phyloP scores from a whole-genome alignment of 2,888 invertebrate species.

The Myopa tessellatipennis region DNA sequence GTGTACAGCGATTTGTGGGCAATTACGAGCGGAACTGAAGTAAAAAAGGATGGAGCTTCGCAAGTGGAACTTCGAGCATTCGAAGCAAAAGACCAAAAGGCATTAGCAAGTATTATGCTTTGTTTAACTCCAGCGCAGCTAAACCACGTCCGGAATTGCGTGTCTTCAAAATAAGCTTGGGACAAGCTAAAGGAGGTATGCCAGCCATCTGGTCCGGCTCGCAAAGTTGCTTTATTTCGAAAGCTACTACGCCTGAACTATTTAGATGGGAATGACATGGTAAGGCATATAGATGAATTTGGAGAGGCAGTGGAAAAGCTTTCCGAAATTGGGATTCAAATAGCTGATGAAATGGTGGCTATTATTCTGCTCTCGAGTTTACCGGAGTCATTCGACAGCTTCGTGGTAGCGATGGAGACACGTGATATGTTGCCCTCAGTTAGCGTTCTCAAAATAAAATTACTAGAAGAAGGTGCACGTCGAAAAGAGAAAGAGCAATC shows the following conservation, averaged over 20 bases:
- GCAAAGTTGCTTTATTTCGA: not conserved
- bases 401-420: constrained; percentile 11
- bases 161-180: not conserved
- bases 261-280: not conserved
- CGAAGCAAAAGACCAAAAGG: not conserved
- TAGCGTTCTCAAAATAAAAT: not conserved
- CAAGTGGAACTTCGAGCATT: not conserved
- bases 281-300: not conserved
- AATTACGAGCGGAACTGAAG: too few relatives aligned
- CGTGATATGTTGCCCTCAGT: not conserved
- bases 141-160: constrained; percentile 16
- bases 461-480: not conserved
- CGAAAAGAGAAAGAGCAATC: too few relatives aligned
- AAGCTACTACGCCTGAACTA: not conserved
- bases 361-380: constrained; percentile 12
- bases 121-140: constrained; percentile 13
- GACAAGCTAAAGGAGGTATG: constrained; percentile 1
- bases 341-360: constrained; percentile 4
- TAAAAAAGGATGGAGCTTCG: not conserved
- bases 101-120: constrained; percentile 7
- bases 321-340: not conserved
- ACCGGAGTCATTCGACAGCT: not conserved
- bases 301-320: not conserved
- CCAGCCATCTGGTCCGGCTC: constrained; percentile 11
- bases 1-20: too few relatives aligned